Evolutionary conservation across 2,113 vertebrate species (phyloP).

Genomic region (Leuciscus idus): DNA sequence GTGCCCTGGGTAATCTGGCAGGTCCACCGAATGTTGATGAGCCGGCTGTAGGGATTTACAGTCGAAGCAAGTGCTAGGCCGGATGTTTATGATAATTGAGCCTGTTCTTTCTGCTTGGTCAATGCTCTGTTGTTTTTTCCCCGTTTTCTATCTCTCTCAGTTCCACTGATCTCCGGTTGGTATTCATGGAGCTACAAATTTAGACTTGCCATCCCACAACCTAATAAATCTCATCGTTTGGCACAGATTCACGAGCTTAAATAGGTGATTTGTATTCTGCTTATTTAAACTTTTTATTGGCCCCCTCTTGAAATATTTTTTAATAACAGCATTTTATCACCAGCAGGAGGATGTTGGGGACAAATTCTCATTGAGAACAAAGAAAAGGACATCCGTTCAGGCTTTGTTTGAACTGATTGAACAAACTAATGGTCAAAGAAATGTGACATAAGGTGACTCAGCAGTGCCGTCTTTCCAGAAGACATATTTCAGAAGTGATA

Average conservation of each 20-base stretch:
- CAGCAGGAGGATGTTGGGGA: conserved; percentile 8
- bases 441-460: conserved; percentile 35
- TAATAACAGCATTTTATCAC: conserved; percentile 24
- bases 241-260: conserved; percentile 10
- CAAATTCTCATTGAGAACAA: background rate
- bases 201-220: conserved; percentile 22
- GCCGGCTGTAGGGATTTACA: conserved; percentile 62
- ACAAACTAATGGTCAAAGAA: conserved; percentile 18
- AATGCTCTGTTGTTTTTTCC: conserved; percentile 47
- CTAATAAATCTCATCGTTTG: conserved; percentile 39
- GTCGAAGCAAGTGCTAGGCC: conserved; percentile 66
- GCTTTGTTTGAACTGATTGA: background rate
- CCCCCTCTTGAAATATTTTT: conserved; percentile 9
- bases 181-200: conserved; percentile 24
- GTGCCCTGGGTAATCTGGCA: conserved; percentile 72
- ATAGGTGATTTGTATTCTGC: conserved; percentile 37
- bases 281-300: conserved; percentile 38
- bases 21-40: conserved; percentile 73
- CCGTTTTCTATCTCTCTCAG: conserved; percentile 54
- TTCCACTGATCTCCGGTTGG: conserved; percentile 30
- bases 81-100: conserved; percentile 78
- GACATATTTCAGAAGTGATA: conserved; percentile 56
- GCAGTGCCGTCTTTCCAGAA: conserved; percentile 1
- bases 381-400: background rate
- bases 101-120: conserved; percentile 63